Conservation (phyloP, 2,797 vertebrate species). For the Borostomias antarcticus region DNA sequence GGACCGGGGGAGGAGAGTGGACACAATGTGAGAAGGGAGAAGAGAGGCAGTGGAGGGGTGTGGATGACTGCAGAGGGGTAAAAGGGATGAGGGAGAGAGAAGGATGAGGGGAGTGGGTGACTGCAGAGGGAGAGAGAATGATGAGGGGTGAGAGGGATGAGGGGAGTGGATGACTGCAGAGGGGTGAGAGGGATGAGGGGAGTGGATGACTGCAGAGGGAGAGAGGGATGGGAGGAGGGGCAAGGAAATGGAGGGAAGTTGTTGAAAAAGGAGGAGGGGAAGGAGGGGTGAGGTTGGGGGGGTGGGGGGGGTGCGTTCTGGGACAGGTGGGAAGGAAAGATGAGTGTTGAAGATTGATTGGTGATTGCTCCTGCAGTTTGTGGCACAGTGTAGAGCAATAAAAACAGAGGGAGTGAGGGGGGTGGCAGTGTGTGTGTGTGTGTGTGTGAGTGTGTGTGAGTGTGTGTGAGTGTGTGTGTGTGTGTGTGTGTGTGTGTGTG, state of each 20-base stretch:
- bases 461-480: not conserved
- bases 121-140: not conserved
- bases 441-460: too few species aligned
- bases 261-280: not conserved
- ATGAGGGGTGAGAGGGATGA: not conserved
- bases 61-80: not conserved
- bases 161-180: not conserved
- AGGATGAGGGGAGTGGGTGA: not conserved
- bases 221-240: not conserved
- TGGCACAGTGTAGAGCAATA: not conserved
- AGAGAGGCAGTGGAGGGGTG: constrained; percentile 42
- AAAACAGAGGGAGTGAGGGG: too few species aligned
- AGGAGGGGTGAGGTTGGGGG: not conserved
- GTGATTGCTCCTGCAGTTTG: not conserved
- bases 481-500: not conserved
- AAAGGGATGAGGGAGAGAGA: not conserved
- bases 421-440: too few species aligned
- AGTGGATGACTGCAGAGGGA: not conserved
- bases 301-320: too few species aligned
- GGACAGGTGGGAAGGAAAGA: not conserved
- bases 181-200: not conserved
- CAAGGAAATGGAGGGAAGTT: not conserved
- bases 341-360: constrained; percentile 6
- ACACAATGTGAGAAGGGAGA: constrained; percentile 8
- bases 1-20: constrained; percentile 30